Percentiles rank a stretch among this genome's conserved stretches.
Conservation (phyloP, 2,888 invertebrate species). For the Glaucopsyche alexis region DNA sequence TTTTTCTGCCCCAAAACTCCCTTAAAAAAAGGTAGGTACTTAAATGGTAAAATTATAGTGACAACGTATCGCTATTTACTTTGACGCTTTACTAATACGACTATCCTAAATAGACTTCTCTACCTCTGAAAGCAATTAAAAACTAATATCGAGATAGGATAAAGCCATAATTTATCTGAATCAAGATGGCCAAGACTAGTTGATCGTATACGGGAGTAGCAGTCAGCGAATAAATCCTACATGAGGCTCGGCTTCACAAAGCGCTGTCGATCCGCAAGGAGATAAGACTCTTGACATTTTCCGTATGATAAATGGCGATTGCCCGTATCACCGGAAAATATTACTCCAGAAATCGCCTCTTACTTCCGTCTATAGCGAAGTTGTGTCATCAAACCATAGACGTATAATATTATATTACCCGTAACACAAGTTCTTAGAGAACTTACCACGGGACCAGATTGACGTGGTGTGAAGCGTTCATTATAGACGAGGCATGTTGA, state of each 20-base stretch:
- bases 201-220: constrained; percentile 14
- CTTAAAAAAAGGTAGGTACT: too few species aligned
- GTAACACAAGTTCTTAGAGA: too few species aligned
- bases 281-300: constrained; percentile 27
- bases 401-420: too few species aligned
- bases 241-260: constrained; percentile 28
- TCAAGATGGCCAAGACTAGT: constrained; percentile 20
- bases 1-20: too few species aligned
- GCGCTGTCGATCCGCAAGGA: constrained; percentile 15
- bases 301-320: constrained; percentile 27
- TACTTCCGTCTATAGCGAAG: not conserved
- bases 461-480: too few species aligned
- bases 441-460: too few species aligned
- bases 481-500: too few species aligned
- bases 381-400: constrained; percentile 4
- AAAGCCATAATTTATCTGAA: constrained; percentile 21
- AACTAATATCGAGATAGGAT: constrained; percentile 20
- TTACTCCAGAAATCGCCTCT: constrained; percentile 10
- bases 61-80: too few species aligned
- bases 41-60: too few species aligned
- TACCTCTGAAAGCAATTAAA: not conserved
- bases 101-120: too few species aligned
- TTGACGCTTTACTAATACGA: not conserved
- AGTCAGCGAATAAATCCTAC: constrained; percentile 20
- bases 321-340: constrained; percentile 22